Evolutionary conservation across 2,797 vertebrate genomes (phyloP), one percentile per base, ranked within the genome.

Genomic region (Cossypha polioptera): DNA sequence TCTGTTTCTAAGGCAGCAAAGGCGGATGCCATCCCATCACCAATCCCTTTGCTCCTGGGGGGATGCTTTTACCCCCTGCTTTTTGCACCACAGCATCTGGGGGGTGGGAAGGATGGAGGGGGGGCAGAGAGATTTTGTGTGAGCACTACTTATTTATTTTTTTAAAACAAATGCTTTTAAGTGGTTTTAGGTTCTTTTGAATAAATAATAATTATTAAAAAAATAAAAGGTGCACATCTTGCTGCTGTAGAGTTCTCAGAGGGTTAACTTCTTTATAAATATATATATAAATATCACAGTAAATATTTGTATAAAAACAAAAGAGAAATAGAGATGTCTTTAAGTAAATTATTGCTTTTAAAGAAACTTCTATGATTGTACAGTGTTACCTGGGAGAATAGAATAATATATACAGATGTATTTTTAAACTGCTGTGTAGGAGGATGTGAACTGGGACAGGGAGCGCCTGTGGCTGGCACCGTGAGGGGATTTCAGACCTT

Each of bases 321-420:
- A 90, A 81, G 92, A 94, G 77, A 94, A 88, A 85, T 92, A 96
- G 93, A 97, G 88, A 89, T 87, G 92, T 97, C 92, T 97, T 96
- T 95, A 96, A 96, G 95, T 97, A 97, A 97, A 97, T 95, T 95
- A 97, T 95, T 97, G 92, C 95, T 97, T 97, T 96, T 96, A 96
- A 97, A 96, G 84, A 74, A 94, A 93, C 95, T 94, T 93, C 77
- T 95, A 96, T 82, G 94, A 94, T 42, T 97, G 97, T 97, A 97
- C 92, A 97, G 95, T 96, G 92, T 93, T 80, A 95, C 94, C 94
- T 94, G 97, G 67, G 91, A 97, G 94, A 96, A 94, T 90, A 97
- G 96, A 95, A 93, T 96, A 95, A 96, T 96, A 94, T 96, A 96
- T 96, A 94, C 83, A 92, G 92, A 93, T 90, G 96, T 96, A 96